Percentiles rank a stretch among this genome's conserved stretches.
Evolutionary conservation across 2,888 invertebrate genomes (phyloP).

Genomic region (Dicyrtomina minuta): DNA sequence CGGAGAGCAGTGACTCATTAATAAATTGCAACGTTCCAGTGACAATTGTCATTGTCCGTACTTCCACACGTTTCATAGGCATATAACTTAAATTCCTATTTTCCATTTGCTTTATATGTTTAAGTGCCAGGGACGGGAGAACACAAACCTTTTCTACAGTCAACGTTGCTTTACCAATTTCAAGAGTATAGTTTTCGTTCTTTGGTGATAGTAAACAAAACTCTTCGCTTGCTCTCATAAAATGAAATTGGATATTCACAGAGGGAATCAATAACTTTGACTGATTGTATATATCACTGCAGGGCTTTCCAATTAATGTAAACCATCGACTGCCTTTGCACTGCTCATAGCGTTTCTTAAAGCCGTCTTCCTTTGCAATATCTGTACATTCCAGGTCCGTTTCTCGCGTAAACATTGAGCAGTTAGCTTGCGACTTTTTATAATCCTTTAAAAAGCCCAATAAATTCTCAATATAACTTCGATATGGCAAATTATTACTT

Average conservation of each 20-base stretch:
- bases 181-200: constrained; percentile 3
- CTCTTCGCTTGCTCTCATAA: constrained; percentile 20
- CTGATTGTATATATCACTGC: constrained; percentile 31
- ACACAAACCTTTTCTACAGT: too few species aligned
- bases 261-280: constrained; percentile 36
- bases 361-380: constrained; percentile 17
- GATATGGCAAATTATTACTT: too few species aligned
- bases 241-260: constrained; percentile 31
- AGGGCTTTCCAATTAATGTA: too few species aligned
- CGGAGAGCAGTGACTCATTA: constrained; percentile 34
- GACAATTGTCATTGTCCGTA: constrained; percentile 32
- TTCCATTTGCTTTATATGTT: constrained; percentile 30
- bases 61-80: constrained; percentile 24
- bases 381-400: too few species aligned
- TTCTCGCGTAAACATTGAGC: constrained; percentile 30
- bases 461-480: too few species aligned
- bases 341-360: constrained; percentile 11
- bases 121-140: constrained; percentile 26
- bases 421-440: constrained; percentile 22
- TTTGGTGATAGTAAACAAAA: constrained; percentile 24
- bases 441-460: constrained; percentile 11
- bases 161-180: constrained; percentile 34
- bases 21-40: constrained; percentile 19
- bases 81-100: constrained; percentile 6
- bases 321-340: constrained; percentile 23